These are phyloP conservation scores for Vimba vimba DNA, from an alignment of 2,113 vertebrate species.

Conservation along the genomic window DNA sequence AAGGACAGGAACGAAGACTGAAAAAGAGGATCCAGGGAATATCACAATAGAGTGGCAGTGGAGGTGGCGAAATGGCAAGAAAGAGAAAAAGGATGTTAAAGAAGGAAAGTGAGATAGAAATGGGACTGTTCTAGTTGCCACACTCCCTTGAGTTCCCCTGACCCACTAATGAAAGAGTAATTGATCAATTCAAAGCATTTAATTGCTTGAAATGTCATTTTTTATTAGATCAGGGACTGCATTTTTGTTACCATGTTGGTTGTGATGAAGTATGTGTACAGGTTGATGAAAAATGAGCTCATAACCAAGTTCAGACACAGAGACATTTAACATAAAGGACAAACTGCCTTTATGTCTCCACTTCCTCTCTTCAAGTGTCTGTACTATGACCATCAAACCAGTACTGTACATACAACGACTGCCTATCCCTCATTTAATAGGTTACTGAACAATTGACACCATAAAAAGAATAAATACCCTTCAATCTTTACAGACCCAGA, in stretches of 20 bases:
- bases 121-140: slow-evolving; percentile 70
- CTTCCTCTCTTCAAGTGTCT: background rate
- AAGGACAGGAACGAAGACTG: slow-evolving; percentile 1
- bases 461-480: too few relatives aligned
- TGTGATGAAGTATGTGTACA: background rate
- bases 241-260: background rate
- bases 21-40: slow-evolving; percentile 20
- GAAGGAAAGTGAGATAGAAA: slow-evolving; percentile 64
- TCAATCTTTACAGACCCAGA: too few relatives aligned
- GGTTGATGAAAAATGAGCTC: background rate
- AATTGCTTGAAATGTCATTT: slow-evolving; percentile 17
- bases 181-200: slow-evolving; percentile 24
- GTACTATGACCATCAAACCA: background rate
- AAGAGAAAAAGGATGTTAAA: slow-evolving; percentile 54
- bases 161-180: slow-evolving; percentile 65
- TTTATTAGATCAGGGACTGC: background rate
- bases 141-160: slow-evolving; percentile 70
- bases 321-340: background rate
- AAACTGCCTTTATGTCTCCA: background rate
- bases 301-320: background rate
- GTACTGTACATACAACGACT: background rate
- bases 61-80: slow-evolving; percentile 43
- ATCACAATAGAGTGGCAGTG: slow-evolving; percentile 17
- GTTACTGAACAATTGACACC: too few relatives aligned
- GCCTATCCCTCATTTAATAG: background rate